Evolutionary conservation across 1,140 invertebrate genomes (phyloP), one percentile per base, ranked within the genome.

Genomic region (Pseudomyrmex concolor): DNA sequence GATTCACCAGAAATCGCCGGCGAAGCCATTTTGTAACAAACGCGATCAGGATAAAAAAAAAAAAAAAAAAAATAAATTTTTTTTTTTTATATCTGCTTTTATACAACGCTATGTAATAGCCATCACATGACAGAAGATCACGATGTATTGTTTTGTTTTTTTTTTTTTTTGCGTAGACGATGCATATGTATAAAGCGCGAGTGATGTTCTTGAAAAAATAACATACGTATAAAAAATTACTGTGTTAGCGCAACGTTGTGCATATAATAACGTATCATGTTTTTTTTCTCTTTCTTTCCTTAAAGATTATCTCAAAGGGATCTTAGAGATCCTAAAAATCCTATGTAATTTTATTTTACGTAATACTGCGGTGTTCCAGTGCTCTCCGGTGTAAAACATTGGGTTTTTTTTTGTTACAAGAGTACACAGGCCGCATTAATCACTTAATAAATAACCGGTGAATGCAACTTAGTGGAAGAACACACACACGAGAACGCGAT

Each of bases 161-260:
- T 19, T 60, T 22, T 45, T 74, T 74, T 74, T 50, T 74, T 63
- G 5, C 43, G 17, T 62, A 13, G 8, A 48, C 13, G 5, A 72
- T 57, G 55, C 57, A 7, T 62, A 25, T n/a, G 5, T n/a, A 8
- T 64, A 64, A 63, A 74, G 7, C 34, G 13, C 34, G 13, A 9
- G 78, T 25, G 10, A 64, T 57, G 34, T 67, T 17, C 17, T 25
- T 73, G 13, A 4, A 84, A 83, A 88, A 86, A 71, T 63, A 66
- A 72, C 60, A 22, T 71, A 64, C 34, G 34, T 84, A 74, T 87
- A 84, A 84, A 88, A 87, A 74, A 48, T 71, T 12, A 43, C 55
- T 34, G 34, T 73, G 17, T 78, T 66, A 84, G 51, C 83, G 55
- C 17, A 50, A 74, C 15, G 59, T 25, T 64, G 54, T n/a, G 17